These are phyloP conservation scores for Drosophila navojoa DNA, from an alignment of 1,140 invertebrate species.

Conservation along the genomic window DNA sequence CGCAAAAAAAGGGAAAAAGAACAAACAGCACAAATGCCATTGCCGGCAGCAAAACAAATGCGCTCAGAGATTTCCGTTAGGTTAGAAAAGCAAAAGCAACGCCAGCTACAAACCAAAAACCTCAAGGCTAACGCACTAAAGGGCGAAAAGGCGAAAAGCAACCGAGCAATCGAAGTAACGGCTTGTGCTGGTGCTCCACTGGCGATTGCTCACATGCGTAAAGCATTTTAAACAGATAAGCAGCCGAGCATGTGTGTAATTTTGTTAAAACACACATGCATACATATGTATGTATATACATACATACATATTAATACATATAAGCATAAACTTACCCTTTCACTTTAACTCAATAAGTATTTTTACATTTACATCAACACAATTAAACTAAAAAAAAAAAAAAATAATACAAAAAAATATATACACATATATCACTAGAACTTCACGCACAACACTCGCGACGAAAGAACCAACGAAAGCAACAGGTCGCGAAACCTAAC, in stretches of 20 bases:
- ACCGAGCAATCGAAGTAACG: conserved; percentile 2
- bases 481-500: too few species aligned
- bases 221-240: conserved; percentile 36
- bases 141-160: conserved; percentile 5
- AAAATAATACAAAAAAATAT: too few species aligned
- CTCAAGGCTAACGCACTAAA: conserved; percentile 28
- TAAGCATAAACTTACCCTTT: too few species aligned
- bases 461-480: too few species aligned
- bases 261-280: background rate
- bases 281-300: background rate
- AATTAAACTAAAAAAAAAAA: too few species aligned
- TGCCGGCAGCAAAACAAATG: conserved; percentile 52
- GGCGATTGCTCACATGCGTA: conserved; percentile 40
- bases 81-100: conserved; percentile 49
- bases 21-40: conserved; percentile 30
- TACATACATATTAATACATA: background rate
- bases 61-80: conserved; percentile 60
- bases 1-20: conserved; percentile 51
- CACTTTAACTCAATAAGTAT: too few species aligned
- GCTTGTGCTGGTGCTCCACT: background rate
- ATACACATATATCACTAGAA: too few species aligned
- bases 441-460: too few species aligned
- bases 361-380: too few species aligned
- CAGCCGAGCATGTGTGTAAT: conserved; percentile 3
- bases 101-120: conserved; percentile 19